Conservation (phyloP, 1,140 invertebrate genomes). For the Kradibia gibbosae region DNA sequence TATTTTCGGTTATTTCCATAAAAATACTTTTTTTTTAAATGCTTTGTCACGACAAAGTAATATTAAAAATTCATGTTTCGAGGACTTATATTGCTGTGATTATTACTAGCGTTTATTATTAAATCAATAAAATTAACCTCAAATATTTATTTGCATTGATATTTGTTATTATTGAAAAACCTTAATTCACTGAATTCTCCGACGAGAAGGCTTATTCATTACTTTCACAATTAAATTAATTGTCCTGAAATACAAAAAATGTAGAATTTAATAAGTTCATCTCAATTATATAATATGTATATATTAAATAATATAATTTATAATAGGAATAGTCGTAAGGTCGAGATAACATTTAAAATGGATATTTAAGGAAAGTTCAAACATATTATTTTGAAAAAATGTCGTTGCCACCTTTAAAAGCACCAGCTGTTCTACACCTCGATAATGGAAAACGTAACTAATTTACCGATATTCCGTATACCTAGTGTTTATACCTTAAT, state of each 20-base stretch:
- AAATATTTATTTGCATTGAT: too few relatives aligned
- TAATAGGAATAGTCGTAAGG: too few relatives aligned
- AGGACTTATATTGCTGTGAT: too few relatives aligned
- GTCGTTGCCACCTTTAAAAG: neutral
- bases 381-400: neutral
- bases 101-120: too few relatives aligned
- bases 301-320: too few relatives aligned
- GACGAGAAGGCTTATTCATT: neutral
- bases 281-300: neutral
- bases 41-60: neutral
- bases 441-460: neutral
- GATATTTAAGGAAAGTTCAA: neutral
- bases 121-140: too few relatives aligned
- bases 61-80: too few relatives aligned
- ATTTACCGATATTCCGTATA: too few relatives aligned
- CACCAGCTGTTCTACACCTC: neutral
- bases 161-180: too few relatives aligned
- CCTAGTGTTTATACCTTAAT: too few relatives aligned
- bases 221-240: neutral
- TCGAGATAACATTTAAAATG: neutral
- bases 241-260: neutral
- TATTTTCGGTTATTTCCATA: slow-evolving; percentile 27
- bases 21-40: slow-evolving; percentile 1
- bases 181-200: too few relatives aligned
- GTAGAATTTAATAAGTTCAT: neutral